These are phyloP conservation scores for Ovis canadensis DNA, from an alignment of 2,113 vertebrate genomes.

Conservation along the genomic window DNA sequence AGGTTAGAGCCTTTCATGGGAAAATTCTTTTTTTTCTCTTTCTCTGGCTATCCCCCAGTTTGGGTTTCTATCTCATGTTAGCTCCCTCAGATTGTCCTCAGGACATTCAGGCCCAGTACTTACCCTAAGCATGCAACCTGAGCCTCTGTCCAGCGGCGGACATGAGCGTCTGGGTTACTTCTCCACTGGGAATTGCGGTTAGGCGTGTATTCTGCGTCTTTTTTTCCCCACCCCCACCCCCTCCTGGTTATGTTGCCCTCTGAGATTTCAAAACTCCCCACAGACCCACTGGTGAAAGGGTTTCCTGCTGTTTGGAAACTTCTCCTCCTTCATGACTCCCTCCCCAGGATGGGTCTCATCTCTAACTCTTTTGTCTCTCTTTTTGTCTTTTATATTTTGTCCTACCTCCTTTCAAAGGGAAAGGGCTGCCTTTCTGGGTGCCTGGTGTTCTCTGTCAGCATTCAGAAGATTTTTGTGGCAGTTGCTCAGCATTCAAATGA, in stretches of 20 bases:
- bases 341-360: not conserved
- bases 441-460: not conserved
- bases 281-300: not conserved
- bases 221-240: not conserved
- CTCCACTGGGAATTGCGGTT: rapidly evolving
- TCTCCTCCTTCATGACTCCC: not conserved
- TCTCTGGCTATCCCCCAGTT: not conserved
- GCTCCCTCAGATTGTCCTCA: not conserved
- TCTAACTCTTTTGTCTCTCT: not conserved
- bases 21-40: not conserved
- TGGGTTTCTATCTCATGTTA: not conserved
- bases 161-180: not conserved
- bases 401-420: not conserved
- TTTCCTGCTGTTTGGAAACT: not conserved
- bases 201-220: rapidly evolving
- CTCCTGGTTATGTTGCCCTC: not conserved
- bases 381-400: not conserved
- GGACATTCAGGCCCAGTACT: not conserved
- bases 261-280: not conserved
- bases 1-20: not conserved
- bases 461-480: not conserved
- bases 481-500: not conserved
- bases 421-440: not conserved
- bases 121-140: not conserved
- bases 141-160: not conserved